Evolutionary conservation across 2,797 vertebrate genomes (phyloP), one percentile per base, ranked within the genome.

Genomic region (Vespertilio murinus): DNA sequence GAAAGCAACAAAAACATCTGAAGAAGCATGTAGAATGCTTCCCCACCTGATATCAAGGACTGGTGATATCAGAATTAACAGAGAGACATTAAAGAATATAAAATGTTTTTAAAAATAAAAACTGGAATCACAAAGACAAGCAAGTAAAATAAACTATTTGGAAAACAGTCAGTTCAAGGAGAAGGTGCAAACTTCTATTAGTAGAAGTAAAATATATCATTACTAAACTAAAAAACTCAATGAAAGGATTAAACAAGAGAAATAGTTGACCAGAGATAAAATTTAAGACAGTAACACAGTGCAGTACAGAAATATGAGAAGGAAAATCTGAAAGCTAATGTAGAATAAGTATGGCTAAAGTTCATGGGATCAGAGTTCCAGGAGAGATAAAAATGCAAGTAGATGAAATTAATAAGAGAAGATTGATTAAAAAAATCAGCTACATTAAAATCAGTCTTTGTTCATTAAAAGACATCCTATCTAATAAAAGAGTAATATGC

Each of bases 221-320:
- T 40, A 85, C 59, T 61, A 90, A 86, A 90, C 40, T 84, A 80
- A 93, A 79, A 79, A 79, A 85, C 17, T 54, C 67, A 85, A 28
- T 70, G n/a, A 86, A 90, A 59, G 23, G 5, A 12, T 42, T 86
- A 52, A 86, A 54, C 28, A 79, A 83, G 25, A 88, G 23, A 85
- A 47, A 6, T 79, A 54, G 23, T 74, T 90, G 47, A 38, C 22
- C 23, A 61, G 40, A 59, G 42, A 54, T 61, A 88, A 88, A 89
- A 73, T 30, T 84, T 73, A 84, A 40, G 65, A 30, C 67, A 59
- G 74, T 74, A 52, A 42, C 13, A 69, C 12, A 61, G 16, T 59
- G 14, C 30, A 79, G 22, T 56, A 74, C n/a, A 84, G 52, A 78
- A 88, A 52, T 52, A 38, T 40, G 70, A 47, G 20, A 59, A 8